Percentiles rank a stretch among this genome's conserved stretches.
phyloP scores from a whole-genome alignment of 2,888 invertebrate species.

The Hydraecia micacea region DNA sequence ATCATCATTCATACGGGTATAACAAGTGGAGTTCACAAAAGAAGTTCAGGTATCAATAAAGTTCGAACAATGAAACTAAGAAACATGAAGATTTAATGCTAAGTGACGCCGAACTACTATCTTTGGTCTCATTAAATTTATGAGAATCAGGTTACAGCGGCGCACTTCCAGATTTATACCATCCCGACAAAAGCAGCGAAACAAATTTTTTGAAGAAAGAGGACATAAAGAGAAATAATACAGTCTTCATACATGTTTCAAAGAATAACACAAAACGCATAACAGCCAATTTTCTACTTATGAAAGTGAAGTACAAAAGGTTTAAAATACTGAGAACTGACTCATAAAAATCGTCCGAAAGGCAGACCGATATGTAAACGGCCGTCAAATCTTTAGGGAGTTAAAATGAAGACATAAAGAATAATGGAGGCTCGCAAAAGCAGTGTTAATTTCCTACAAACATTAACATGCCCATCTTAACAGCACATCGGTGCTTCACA shows the following conservation, averaged over 20 bases:
- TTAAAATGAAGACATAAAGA: constrained; percentile 83
- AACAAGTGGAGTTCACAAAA: constrained; percentile 25
- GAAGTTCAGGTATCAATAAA: constrained; percentile 71
- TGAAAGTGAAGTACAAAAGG: constrained; percentile 56
- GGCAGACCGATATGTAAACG: constrained; percentile 65
- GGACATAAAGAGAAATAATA: constrained; percentile 38
- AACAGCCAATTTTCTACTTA: constrained; percentile 60
- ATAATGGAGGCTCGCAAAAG: constrained; percentile 77
- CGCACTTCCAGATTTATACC: constrained; percentile 63
- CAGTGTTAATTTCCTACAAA: constrained; percentile 82
- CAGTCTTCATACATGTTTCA: constrained; percentile 38
- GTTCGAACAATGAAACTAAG: constrained; percentile 75
- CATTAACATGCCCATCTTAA: constrained; percentile 82
- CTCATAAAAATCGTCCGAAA: constrained; percentile 70
- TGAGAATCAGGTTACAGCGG: constrained; percentile 73
- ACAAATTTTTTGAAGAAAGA: constrained; percentile 46
- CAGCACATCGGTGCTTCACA: constrained; percentile 74
- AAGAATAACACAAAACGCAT: constrained; percentile 57
- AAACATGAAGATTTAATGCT: constrained; percentile 74
- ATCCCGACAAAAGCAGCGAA: constrained; percentile 45
- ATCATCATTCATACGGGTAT: background rate
- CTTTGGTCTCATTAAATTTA: constrained; percentile 73
- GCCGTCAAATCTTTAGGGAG: constrained; percentile 69
- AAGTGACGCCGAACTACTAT: constrained; percentile 72
- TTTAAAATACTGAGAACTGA: constrained; percentile 67